Evolutionary conservation across 2,888 invertebrate genomes (phyloP), one percentile per base, ranked within the genome.

Genomic region (Cantharis nigra): DNA sequence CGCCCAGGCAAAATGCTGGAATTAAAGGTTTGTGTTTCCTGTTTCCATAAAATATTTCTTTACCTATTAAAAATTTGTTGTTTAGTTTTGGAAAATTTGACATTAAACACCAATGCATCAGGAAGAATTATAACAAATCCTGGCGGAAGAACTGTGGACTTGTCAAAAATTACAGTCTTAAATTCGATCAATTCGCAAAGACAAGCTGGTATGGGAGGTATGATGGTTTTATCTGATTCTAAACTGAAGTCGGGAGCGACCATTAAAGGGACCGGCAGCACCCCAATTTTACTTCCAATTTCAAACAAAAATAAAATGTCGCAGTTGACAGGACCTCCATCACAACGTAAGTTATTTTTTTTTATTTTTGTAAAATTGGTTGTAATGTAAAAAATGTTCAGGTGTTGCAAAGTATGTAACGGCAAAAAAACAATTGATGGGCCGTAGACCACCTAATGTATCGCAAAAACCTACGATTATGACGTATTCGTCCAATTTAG

Each of bases 51-150:
- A 49, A 7, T 49, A 49, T n/a, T n/a, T n/a, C 0, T 49, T 7
- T 5, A n/a, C 0, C 5, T 3, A 67, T 64, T 65, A 20, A 71
- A 30, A 63, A 7, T 63, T 18, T 26, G n/a, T 49, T 71, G 83
- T 83, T 73, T 80, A 88, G 88, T 88, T 73, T 81, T 88, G 30
- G 88, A 89, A 83, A 88, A 88, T 78, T 84, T 88, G n/a, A 85
- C 86, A 10, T 76, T 88, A 30, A 83, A 84, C 71, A 79, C 83
- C 62, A 82, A 77, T 74, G 77, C 83, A 3, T 77, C 83, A 13
- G 81, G 83, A 7, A 87, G 87, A 80, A 74, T 87, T 49, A 75
- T 86, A 30, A 81, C 85, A 9, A 85, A 83, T 76, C 20, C 77
- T 13, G 71, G 81, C 14, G 84, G 85, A n/a, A 82, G 85, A 72